Evolutionary conservation across 2,113 vertebrate species (phyloP), one percentile per base, ranked within the genome.

Genomic region (Cnemophilus loriae): DNA sequence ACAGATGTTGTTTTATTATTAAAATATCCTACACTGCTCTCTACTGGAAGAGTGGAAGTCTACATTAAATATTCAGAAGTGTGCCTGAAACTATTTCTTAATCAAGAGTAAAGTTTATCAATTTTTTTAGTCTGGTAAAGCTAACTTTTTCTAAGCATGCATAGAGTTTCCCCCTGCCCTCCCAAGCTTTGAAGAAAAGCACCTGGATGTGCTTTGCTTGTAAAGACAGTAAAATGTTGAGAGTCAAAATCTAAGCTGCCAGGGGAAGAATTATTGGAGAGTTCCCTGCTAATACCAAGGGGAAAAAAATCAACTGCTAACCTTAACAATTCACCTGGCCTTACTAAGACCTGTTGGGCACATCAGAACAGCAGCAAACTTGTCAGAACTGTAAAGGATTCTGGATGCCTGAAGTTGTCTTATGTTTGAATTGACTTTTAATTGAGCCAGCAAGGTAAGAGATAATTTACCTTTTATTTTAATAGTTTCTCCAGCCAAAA

Each of bases 21-120:
- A 59, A 93, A 56, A 74, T 93, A 89, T 96, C 95, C 97, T 96
- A 93, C 77, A 97, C 93, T 98, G 98, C 98, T 97, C 98, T 97
- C 98, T 98, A 86, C 97, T 98, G 98, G 98, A 94, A 93, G 78
- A 93, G 74, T 76, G 57, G 23, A 60, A 84, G 30, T 89, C 56
- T 80, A 64, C 11, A 4, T 79, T 79, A 53, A 80, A n/a, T 42
- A 70, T 68, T 88, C 15, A 50, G 21, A 91, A 83, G 32, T 50
- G 23, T 3, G 7, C 28, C 42, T 86, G 52, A 89, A 88, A 33
- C 7, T 61, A 12, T n/a, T 79, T 80, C 32, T 47, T 68, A 46
- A 44, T 52, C n/a, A 41, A 24, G 16, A 64, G 16, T 42, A 44
- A 32, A 26, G 6, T 50, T 70, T 57, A 46, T 50, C 33, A 18